A percentile compares a stretch with the other conserved stretches of the same genome.
Conservation (phyloP, 2,888 invertebrate genomes). For the Netelia fuscicornis region DNA sequence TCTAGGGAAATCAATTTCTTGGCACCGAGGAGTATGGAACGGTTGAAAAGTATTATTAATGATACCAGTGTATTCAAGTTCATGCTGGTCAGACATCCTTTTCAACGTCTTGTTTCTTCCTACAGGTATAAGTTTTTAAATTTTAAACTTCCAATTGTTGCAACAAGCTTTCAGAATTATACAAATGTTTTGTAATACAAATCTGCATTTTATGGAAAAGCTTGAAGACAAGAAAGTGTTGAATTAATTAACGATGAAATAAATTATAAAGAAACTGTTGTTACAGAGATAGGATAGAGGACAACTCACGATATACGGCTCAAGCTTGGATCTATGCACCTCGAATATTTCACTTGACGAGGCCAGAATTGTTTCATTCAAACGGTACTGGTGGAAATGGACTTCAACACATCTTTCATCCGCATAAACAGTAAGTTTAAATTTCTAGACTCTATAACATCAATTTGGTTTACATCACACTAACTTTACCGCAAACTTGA, state of each 20-base stretch:
- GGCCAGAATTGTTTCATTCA: conserved; percentile 80
- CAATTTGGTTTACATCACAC: not conserved
- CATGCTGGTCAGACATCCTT: conserved; percentile 82
- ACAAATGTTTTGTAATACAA: too few species aligned
- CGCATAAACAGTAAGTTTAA: conserved; percentile 76
- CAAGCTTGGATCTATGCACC: conserved; percentile 82
- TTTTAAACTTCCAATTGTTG: too few species aligned
- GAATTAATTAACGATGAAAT: not conserved
- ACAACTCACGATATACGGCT: conserved; percentile 81
- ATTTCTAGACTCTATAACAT: conserved; percentile 2
- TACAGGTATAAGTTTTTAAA: conserved; percentile 77
- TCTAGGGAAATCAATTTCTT: conserved; percentile 78
- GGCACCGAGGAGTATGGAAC: conserved; percentile 73
- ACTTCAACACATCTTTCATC: conserved; percentile 77
- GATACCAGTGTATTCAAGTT: conserved; percentile 79
- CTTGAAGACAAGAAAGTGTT: not conserved
- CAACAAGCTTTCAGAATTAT: too few species aligned
- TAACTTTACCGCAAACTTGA: not conserved
- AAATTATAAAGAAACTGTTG: not conserved
- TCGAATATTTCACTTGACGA: conserved; percentile 81
- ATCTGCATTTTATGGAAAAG: too few species aligned
- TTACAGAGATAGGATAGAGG: conserved; percentile 82
- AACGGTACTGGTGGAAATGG: conserved; percentile 73
- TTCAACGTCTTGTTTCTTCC: conserved; percentile 83
- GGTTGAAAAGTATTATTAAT: conserved; percentile 72